Percentiles rank a stretch among this genome's conserved stretches.
Evolutionary conservation across 92 coral and sea anemone species (phyloP).

Genomic region (Porites evermanni): DNA sequence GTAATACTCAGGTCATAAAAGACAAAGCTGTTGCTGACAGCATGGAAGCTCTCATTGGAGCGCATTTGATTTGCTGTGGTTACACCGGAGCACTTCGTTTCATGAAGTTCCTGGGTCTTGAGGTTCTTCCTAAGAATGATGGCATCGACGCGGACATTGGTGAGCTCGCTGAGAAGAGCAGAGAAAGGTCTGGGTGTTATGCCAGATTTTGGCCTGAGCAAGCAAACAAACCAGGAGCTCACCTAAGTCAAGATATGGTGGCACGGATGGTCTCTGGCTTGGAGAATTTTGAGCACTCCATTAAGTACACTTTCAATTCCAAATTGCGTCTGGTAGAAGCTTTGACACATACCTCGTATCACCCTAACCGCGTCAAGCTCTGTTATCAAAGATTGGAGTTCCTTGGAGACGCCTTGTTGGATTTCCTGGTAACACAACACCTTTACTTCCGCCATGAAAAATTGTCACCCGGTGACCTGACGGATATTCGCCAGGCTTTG

Average conservation of each 20-base stretch:
- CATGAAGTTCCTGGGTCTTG: slow-evolving; percentile 83
- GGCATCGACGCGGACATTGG: neutral
- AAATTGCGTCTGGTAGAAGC: slow-evolving; percentile 86
- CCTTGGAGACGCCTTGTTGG: slow-evolving; percentile 95
- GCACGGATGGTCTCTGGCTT: slow-evolving; percentile 61
- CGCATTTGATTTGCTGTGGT: slow-evolving; percentile 87
- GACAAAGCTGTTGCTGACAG: slow-evolving; percentile 97
- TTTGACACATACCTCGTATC: slow-evolving; percentile 90
- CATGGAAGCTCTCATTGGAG: slow-evolving; percentile 94
- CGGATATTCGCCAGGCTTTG: slow-evolving; percentile 94
- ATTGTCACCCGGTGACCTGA: slow-evolving; percentile 87
- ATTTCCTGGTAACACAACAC: slow-evolving; percentile 93
- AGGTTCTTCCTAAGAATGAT: slow-evolving; percentile 59
- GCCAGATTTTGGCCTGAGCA: slow-evolving; percentile 26
- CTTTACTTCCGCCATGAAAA: slow-evolving; percentile 75
- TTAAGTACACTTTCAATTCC: slow-evolving; percentile 72
- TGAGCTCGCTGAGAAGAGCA: neutral
- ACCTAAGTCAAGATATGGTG: slow-evolving; percentile 5
- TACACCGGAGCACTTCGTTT: slow-evolving; percentile 84
- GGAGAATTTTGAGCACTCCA: slow-evolving; percentile 67
- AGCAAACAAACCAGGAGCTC: neutral
- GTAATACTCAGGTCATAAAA: slow-evolving; percentile 73
- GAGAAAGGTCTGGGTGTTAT: slow-evolving; percentile 46
- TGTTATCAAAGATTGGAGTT: slow-evolving; percentile 95
- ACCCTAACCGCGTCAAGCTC: slow-evolving; percentile 76